phyloP scores from a whole-genome alignment of 2,888 invertebrate genomes.

The Meloe dianella region DNA sequence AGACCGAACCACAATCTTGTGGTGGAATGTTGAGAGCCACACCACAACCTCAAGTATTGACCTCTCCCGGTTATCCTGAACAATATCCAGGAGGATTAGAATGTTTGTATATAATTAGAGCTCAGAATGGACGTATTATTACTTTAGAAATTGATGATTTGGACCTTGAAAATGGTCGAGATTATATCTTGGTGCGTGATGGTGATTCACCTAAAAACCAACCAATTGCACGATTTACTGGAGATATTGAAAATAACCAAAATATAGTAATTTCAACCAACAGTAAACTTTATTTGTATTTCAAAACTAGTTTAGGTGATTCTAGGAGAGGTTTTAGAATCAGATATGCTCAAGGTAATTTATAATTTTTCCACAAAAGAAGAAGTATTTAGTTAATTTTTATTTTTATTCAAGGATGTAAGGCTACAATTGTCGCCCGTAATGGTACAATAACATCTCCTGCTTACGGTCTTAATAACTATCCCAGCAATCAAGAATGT shows the following conservation, averaged over 20 bases:
- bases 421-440: constrained; percentile 80
- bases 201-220: constrained; percentile 87
- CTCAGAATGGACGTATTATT: constrained; percentile 89
- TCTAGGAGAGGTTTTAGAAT: constrained; percentile 91
- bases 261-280: constrained; percentile 89
- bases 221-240: constrained; percentile 83
- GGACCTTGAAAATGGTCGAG: constrained; percentile 81
- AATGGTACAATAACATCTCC: constrained; percentile 91
- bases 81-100: constrained; percentile 96
- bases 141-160: constrained; percentile 90
- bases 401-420: constrained; percentile 73
- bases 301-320: constrained; percentile 89
- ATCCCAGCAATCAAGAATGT: constrained; percentile 93
- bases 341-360: constrained; percentile 75
- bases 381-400: constrained; percentile 10
- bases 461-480: constrained; percentile 82
- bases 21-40: constrained; percentile 88
- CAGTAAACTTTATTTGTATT: constrained; percentile 87
- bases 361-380: background rate
- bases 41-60: constrained; percentile 85
- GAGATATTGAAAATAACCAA: constrained; percentile 76
- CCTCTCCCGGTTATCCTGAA: constrained; percentile 91
- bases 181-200: constrained; percentile 89
- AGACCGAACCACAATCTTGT: constrained; percentile 91
- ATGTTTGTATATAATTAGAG: constrained; percentile 90